Percentiles rank a stretch among this genome's conserved stretches.
These are phyloP conservation scores for Melipona quadrifasciata DNA, from an alignment of 1,140 invertebrate species.

Conservation along the genomic window DNA sequence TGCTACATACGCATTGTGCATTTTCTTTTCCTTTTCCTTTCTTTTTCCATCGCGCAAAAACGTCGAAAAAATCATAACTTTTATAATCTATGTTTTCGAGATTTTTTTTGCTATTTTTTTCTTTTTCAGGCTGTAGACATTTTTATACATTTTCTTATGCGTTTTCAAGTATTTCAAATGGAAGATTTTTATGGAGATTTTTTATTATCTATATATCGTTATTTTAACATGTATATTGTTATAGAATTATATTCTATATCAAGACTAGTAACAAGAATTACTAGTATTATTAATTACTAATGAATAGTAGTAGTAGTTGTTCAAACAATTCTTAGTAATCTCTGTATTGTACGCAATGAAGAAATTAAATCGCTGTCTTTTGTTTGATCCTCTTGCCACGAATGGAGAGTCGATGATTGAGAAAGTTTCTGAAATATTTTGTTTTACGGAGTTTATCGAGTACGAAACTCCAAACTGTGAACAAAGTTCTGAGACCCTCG, in stretches of 20 bases:
- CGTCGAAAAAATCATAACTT: not conserved
- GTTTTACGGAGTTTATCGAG: not conserved
- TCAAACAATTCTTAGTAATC: not conserved
- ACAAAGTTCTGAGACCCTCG: too few relatives aligned
- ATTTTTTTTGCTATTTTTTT: too few relatives aligned
- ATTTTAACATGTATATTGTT: too few relatives aligned
- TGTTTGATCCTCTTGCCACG: not conserved
- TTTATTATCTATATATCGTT: too few relatives aligned
- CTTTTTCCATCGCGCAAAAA: not conserved
- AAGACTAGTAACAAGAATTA: too few relatives aligned
- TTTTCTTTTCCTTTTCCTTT: not conserved
- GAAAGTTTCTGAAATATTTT: slow-evolving; percentile 6
- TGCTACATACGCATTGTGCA: too few relatives aligned
- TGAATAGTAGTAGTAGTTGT: not conserved
- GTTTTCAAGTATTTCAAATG: not conserved
- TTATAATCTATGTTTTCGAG: too few relatives aligned
- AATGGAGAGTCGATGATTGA: not conserved
- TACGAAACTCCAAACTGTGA: not conserved
- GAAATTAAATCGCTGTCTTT: not conserved
- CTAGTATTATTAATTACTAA: too few relatives aligned
- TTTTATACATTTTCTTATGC: not conserved
- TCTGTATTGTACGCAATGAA: not conserved
- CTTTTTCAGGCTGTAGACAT: not conserved
- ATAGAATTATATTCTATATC: too few relatives aligned
- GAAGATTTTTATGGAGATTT: too few relatives aligned